phyloP scores from a whole-genome alignment of 2,888 invertebrate species.

The Maniola hyperantus region DNA sequence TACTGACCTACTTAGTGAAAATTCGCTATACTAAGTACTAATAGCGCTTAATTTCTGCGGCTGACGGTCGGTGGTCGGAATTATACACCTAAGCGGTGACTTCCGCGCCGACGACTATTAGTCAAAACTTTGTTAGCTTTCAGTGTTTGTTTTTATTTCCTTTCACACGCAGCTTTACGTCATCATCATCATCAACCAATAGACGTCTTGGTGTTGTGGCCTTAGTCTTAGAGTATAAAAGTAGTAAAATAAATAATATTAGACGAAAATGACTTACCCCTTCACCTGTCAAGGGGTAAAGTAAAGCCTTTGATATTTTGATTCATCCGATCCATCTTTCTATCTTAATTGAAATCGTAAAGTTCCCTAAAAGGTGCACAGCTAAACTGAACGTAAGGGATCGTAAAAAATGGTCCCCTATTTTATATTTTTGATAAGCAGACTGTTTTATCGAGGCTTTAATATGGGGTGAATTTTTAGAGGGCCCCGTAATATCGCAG shows the following conservation, averaged over 20 bases:
- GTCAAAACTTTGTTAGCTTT: slow-evolving; percentile 6
- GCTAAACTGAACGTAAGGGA: slow-evolving; percentile 6
- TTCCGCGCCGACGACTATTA: neutral
- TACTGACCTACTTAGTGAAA: neutral
- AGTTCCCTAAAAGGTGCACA: slow-evolving; percentile 24
- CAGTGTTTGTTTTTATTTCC: neutral
- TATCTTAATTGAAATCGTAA: slow-evolving; percentile 46
- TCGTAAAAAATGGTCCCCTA: slow-evolving; percentile 21
- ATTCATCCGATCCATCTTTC: slow-evolving; percentile 40
- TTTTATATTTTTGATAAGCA: slow-evolving; percentile 21
- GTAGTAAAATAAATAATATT: neutral
- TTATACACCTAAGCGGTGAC: neutral
- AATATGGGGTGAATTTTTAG: slow-evolving; percentile 7
- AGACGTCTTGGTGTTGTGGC: no score
- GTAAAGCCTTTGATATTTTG: slow-evolving; percentile 43
- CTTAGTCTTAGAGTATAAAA: no score
- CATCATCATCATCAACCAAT: no score
- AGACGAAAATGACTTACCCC: slow-evolving; percentile 9
- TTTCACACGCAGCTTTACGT: neutral
- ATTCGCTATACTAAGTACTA: neutral
- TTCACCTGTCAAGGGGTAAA: slow-evolving; percentile 33
- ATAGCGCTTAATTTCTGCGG: slow-evolving; percentile 1
- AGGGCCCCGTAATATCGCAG: neutral
- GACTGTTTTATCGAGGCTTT: slow-evolving; percentile 13
- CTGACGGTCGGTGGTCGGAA: neutral